phyloP scores from a whole-genome alignment of 1,140 invertebrate genomes.

The Drosophila chauvacae region DNA sequence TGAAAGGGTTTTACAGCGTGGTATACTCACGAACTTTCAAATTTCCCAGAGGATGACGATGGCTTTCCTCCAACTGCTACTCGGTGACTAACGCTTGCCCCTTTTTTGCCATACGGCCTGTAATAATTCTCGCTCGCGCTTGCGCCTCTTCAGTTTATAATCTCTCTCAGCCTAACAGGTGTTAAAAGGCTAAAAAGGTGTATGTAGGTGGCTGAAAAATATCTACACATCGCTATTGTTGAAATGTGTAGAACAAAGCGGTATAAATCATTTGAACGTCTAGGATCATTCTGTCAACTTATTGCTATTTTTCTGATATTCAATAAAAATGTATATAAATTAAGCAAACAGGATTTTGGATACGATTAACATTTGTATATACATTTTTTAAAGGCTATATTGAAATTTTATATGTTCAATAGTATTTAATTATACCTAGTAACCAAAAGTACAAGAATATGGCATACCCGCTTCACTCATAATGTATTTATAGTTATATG shows the following conservation, averaged over 20 bases:
- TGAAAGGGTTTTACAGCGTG: neutral
- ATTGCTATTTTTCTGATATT: neutral
- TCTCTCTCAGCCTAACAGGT: slow-evolving; percentile 11
- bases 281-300: neutral
- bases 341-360: neutral
- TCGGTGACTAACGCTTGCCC: slow-evolving; percentile 6
- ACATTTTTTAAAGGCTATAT: no score
- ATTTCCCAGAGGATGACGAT: slow-evolving; percentile 1
- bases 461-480: no score
- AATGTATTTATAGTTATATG: no score
- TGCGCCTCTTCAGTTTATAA: slow-evolving; percentile 7
- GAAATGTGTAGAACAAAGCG: no score
- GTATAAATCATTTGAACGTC: neutral
- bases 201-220: neutral
- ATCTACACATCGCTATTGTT: neutral
- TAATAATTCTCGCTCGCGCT: slow-evolving; percentile 7
- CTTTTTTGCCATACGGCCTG: neutral
- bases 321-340: no score
- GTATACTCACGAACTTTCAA: neutral
- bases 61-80: neutral
- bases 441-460: no score
- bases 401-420: no score
- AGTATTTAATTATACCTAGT: no score
- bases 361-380: no score
- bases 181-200: slow-evolving; percentile 14